A percentile compares a stretch with the other conserved stretches of the same genome.
Evolutionary conservation across 2,113 vertebrate genomes (phyloP).

Genomic region (Phrynocephalus versicolor): DNA sequence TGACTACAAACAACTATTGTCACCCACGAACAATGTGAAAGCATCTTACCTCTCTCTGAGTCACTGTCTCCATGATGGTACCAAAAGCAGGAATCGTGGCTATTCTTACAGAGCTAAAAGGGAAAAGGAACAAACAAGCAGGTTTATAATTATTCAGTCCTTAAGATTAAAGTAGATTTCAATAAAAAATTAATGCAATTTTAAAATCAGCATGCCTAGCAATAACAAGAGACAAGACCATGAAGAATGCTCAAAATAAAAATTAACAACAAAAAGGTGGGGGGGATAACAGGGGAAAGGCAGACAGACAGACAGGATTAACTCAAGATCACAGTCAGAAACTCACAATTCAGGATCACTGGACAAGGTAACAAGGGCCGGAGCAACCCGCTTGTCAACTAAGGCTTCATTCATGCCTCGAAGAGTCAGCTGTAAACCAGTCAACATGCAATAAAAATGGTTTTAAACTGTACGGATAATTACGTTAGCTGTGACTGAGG

Average conservation of each 20-base stretch:
- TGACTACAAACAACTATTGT: background rate
- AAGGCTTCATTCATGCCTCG: constrained; percentile 99
- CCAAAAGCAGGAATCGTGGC: constrained; percentile 98
- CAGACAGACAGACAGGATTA: constrained; percentile 68
- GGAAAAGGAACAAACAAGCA: constrained; percentile 45
- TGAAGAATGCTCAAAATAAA: constrained; percentile 67
- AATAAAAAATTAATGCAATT: constrained; percentile 53
- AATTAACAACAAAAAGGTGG: constrained; percentile 15
- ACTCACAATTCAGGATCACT: constrained; percentile 99
- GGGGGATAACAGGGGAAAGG: constrained; percentile 1
- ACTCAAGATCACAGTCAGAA: constrained; percentile 83
- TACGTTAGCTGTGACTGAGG: constrained; percentile 80
- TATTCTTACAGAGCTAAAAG: constrained; percentile 94
- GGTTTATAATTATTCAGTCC: constrained; percentile 51
- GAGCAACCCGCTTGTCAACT: constrained; percentile 99
- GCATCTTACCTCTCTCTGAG: constrained; percentile 92
- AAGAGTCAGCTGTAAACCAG: constrained; percentile 98
- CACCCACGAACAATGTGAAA: background rate
- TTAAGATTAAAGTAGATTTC: constrained; percentile 34
- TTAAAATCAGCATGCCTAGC: constrained; percentile 70
- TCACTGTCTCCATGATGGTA: constrained; percentile 99
- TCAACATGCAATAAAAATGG: constrained; percentile 91
- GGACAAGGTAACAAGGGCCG: constrained; percentile 99
- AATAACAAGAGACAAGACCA: constrained; percentile 71
- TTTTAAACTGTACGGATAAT: constrained; percentile 81